Conservation (phyloP, 2,888 invertebrate species). For the Drosophila eohydei region DNA sequence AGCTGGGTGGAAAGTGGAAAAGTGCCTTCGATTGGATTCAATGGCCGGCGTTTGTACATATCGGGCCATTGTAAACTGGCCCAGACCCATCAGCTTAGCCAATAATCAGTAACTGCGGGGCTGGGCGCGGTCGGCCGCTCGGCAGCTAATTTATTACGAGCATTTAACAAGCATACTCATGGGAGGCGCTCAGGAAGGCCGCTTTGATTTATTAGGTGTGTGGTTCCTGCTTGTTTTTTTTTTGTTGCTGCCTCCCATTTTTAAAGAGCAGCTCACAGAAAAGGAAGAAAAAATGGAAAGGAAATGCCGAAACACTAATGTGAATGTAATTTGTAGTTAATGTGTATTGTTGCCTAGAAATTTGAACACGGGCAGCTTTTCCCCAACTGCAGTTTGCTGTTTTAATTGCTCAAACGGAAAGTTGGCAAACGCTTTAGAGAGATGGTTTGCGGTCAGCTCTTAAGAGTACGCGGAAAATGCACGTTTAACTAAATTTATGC, state of each 20-base stretch:
- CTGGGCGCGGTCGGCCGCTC: constrained; percentile 42
- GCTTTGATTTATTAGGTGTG: constrained; percentile 80
- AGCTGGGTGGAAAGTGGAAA: not conserved
- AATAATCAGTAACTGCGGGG: constrained; percentile 61
- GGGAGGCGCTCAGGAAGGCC: constrained; percentile 65
- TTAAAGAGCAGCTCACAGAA: constrained; percentile 38
- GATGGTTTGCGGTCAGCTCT: not conserved
- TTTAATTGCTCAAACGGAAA: constrained; percentile 70
- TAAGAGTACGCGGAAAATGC: constrained; percentile 13
- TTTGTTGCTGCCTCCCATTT: constrained; percentile 15
- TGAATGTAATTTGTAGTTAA: constrained; percentile 81
- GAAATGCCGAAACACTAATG: constrained; percentile 76
- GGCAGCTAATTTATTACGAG: constrained; percentile 79
- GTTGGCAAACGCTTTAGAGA: constrained; percentile 13
- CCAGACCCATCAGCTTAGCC: constrained; percentile 67
- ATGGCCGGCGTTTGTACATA: constrained; percentile 28
- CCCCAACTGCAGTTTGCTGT: constrained; percentile 20
- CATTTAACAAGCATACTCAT: constrained; percentile 79
- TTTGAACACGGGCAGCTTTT: constrained; percentile 33
- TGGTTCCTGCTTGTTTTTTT: constrained; percentile 48
- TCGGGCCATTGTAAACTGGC: constrained; percentile 62
- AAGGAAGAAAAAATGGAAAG: constrained; percentile 30
- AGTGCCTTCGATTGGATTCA: constrained; percentile 70
- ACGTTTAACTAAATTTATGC: constrained; percentile 35
- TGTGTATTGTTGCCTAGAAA: constrained; percentile 64